A percentile compares a stretch with the other conserved stretches of the same genome.
These are phyloP conservation scores for Eupithecia insigniata DNA, from an alignment of 2,888 invertebrate genomes.

Conservation along the genomic window DNA sequence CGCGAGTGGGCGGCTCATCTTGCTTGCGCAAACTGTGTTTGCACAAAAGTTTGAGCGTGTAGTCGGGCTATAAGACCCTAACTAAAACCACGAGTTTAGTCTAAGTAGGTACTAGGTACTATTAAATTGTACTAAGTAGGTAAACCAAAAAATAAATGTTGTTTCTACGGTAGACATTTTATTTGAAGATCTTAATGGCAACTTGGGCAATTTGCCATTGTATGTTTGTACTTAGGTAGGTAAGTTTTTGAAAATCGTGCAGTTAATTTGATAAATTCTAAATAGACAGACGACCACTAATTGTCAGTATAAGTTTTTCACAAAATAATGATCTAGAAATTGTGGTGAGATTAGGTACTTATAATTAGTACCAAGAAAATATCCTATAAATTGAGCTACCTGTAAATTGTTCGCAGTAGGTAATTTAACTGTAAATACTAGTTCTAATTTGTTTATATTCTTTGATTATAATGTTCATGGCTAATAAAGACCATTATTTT, in stretches of 20 bases:
- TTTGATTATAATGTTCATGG: too few species aligned
- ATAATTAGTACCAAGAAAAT: background rate
- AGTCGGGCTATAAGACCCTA: too few species aligned
- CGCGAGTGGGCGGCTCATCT: too few species aligned
- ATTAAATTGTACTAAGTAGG: background rate
- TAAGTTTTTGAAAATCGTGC: background rate
- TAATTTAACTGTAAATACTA: too few species aligned
- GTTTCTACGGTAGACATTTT: background rate
- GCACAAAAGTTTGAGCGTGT: too few species aligned
- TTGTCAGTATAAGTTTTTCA: too few species aligned
- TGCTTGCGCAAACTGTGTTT: too few species aligned
- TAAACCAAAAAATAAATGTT: background rate
- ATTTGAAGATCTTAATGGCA: background rate
- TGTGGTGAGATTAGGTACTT: background rate
- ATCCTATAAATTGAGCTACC: background rate
- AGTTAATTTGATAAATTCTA: background rate
- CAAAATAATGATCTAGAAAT: background rate
- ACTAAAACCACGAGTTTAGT: background rate
- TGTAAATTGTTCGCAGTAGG: too few species aligned
- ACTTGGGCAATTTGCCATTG: background rate
- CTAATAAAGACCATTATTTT: too few species aligned
- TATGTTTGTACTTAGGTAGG: background rate
- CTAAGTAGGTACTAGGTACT: conserved; percentile 1
- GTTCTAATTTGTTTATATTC: too few species aligned
- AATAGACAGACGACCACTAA: background rate